phyloP scores from a whole-genome alignment of 2,797 vertebrate species.

The Gambusia yucatana region DNA sequence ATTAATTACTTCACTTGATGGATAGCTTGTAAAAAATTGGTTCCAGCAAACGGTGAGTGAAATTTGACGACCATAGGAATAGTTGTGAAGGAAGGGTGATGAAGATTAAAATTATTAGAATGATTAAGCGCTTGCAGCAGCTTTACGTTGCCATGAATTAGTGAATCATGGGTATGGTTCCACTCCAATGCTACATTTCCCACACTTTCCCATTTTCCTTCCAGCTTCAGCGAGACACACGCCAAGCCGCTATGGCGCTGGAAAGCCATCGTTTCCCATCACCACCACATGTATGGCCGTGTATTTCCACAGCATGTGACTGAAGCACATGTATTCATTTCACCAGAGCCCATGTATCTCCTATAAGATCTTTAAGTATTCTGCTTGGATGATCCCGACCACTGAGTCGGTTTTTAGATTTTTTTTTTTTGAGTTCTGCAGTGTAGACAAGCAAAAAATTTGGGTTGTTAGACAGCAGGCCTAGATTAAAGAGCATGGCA shows the following conservation, averaged over 20 bases:
- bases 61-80: background rate
- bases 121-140: slow-evolving; percentile 24
- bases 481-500: background rate
- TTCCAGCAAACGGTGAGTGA: background rate
- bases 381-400: background rate
- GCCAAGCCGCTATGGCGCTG: slow-evolving; percentile 54
- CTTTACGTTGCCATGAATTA: slow-evolving; percentile 28
- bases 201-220: slow-evolving; percentile 67
- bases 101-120: slow-evolving; percentile 19
- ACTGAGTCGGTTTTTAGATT: background rate
- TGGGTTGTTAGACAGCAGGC: background rate
- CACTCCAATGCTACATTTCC: slow-evolving; percentile 51
- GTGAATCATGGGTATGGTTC: slow-evolving; percentile 44
- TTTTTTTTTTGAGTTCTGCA: background rate
- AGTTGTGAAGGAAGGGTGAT: slow-evolving; percentile 13
- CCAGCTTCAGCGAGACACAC: slow-evolving; percentile 41
- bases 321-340: background rate
- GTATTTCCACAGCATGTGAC: slow-evolving; percentile 51
- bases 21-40: background rate
- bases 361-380: background rate
- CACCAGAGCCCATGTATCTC: background rate
- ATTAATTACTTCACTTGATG: background rate
- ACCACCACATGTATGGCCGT: slow-evolving; percentile 61
- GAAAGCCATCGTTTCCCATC: slow-evolving; percentile 73
- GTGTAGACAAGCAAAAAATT: background rate